Percentiles rank a stretch among this genome's conserved stretches.
Evolutionary conservation across 2,113 vertebrate species (phyloP).

Genomic region (Trichomycterus rosablanca): DNA sequence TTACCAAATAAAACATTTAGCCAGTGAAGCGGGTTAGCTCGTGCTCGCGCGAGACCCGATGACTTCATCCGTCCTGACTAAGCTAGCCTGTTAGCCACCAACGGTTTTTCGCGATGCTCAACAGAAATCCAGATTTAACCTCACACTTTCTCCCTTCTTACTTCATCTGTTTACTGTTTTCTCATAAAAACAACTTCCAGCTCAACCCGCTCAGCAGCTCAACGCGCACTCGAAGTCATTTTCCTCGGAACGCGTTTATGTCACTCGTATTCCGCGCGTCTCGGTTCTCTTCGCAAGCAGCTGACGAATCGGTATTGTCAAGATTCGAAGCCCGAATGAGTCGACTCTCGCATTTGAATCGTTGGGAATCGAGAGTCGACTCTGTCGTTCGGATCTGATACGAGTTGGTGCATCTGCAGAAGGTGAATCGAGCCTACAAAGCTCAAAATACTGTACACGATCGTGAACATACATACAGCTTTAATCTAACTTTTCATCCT

Average conservation of each 20-base stretch:
- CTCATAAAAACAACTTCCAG: neutral
- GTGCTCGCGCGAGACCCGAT: too few species aligned
- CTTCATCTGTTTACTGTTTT: neutral
- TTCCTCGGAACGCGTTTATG: neutral
- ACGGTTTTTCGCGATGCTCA: neutral
- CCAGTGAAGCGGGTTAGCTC: too few species aligned
- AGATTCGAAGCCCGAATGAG: neutral
- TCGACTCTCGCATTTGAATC: neutral
- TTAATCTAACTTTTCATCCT: too few species aligned
- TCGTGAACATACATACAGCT: too few species aligned
- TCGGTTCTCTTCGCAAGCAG: slow-evolving; percentile 1
- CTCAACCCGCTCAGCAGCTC: neutral
- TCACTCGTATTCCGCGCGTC: neutral
- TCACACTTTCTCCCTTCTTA: neutral
- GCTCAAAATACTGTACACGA: too few species aligned
- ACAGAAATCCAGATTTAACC: neutral
- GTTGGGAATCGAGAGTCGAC: neutral
- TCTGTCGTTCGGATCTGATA: too few species aligned
- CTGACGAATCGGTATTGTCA: neutral
- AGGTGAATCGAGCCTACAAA: too few species aligned
- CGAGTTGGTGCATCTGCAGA: too few species aligned
- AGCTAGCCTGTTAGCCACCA: neutral
- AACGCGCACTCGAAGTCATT: neutral
- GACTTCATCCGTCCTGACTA: too few species aligned
- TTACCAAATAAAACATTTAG: too few species aligned